These are phyloP conservation scores for Piaya cayana DNA, from an alignment of 2,113 vertebrate species.

Conservation along the genomic window DNA sequence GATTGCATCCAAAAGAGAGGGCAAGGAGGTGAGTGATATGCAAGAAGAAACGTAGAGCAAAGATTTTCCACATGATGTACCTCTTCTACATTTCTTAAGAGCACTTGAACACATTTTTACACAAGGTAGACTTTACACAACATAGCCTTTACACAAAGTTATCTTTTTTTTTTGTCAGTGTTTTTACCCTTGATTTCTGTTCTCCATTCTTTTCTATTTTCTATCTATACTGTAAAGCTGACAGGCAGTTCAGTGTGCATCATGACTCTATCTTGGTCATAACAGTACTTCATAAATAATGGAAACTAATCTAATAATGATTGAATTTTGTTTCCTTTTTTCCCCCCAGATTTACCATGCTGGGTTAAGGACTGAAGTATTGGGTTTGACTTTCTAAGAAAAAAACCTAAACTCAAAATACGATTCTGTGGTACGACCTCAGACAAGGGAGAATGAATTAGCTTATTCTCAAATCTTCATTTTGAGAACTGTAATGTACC, in stretches of 20 bases:
- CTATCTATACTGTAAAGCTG: background rate
- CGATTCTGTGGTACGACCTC: background rate
- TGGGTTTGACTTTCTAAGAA: background rate
- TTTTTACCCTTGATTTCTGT: background rate
- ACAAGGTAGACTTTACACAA: background rate
- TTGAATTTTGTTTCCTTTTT: background rate
- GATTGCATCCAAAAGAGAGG: background rate
- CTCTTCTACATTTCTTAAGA: background rate
- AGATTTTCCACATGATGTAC: background rate
- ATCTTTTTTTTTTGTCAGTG: background rate
- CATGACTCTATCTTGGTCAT: background rate
- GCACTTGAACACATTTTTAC: background rate
- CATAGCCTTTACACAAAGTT: background rate
- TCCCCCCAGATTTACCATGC: background rate
- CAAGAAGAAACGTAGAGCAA: background rate
- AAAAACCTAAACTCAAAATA: background rate
- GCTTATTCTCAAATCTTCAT: background rate
- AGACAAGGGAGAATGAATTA: background rate
- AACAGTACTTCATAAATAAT: background rate
- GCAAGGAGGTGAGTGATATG: background rate
- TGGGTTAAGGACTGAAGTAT: background rate
- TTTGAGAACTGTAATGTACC: background rate
- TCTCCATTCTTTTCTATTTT: background rate
- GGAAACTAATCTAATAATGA: background rate
- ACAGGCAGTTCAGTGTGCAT: background rate